Evolutionary conservation across 2,113 vertebrate species (phyloP), one percentile per base, ranked within the genome.

Genomic region (Theristicus caerulescens): DNA sequence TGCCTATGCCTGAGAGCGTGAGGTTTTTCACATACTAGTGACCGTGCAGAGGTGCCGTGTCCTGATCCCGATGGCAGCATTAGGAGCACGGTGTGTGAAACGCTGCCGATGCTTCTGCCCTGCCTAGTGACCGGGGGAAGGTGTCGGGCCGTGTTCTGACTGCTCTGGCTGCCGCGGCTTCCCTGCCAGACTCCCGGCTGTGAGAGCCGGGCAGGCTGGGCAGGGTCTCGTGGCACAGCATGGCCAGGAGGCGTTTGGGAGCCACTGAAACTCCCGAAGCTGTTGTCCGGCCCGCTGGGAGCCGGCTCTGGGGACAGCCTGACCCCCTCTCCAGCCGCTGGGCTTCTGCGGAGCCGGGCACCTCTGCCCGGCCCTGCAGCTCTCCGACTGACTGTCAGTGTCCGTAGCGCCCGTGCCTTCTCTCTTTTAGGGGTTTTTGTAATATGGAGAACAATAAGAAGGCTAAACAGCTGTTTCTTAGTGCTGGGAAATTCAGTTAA

Each of bases 11-110:
- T 20, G 27, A 6, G 27, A 16, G 19, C 1, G 7, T 16, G 61
- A 34, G 17, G 15, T 16, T 67, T 52, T 27, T 47, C 40, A 3
- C 54, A 34, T 38, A 1, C 22, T 18, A 15, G 32, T 3, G 6
- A 13, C 11, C 1, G 9, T 15, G 69, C 36, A 11, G 26, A 4
- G 27, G 10, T 17, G 18, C 18, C 3, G 2, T 3, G 24, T 47
- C n/a, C 76, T 8, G 10, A 10, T 26, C 11, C 51, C 0, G 0
- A 9, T 3, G 25, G 55, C n/a, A 2, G 1, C 1, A 4, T 21
- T 29, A 1, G 61, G 40, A 76, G 34, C 34, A 38, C 0, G 32
- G 32, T 3, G 13, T 2, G 4, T 15, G 55, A 6, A 25, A 6
- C 13, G 47, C 49, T 25, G 57, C 66, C 3, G 3, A 1, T 5